Evolutionary conservation across 1,140 invertebrate genomes (phyloP).

Genomic region (Sesamia nonagrioides): DNA sequence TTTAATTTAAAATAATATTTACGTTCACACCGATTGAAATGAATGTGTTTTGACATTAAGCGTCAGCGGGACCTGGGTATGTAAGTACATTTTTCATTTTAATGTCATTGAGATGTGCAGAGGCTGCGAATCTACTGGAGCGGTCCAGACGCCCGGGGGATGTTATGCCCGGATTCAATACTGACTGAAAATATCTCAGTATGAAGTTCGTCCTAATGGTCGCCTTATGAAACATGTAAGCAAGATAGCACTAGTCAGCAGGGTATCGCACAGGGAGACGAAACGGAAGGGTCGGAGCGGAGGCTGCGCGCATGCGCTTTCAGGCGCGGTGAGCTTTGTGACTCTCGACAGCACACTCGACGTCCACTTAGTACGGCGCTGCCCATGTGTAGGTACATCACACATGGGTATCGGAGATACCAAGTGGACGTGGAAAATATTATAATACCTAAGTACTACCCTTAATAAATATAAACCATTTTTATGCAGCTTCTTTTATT

Average conservation of each 20-base stretch:
- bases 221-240: constrained; percentile 36
- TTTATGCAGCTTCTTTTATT: too few species aligned
- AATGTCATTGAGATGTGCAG: constrained; percentile 1
- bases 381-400: neutral
- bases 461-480: too few species aligned
- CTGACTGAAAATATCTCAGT: constrained; percentile 25
- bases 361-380: neutral
- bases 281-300: constrained; percentile 47
- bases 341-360: neutral
- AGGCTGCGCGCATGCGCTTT: constrained; percentile 73
- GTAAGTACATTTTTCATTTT: constrained; percentile 25
- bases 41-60: constrained; percentile 18
- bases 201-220: constrained; percentile 35
- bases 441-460: too few species aligned
- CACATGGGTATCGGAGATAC: neutral
- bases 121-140: neutral
- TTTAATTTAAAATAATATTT: constrained; percentile 22
- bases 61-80: neutral
- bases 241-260: constrained; percentile 41
- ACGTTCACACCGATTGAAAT: constrained; percentile 13
- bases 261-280: constrained; percentile 12
- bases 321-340: neutral
- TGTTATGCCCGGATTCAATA: constrained; percentile 34
- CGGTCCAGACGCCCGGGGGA: neutral
- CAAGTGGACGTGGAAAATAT: neutral